Evolutionary conservation across 2,888 invertebrate species (phyloP).

Genomic region (Tachina grossa): DNA sequence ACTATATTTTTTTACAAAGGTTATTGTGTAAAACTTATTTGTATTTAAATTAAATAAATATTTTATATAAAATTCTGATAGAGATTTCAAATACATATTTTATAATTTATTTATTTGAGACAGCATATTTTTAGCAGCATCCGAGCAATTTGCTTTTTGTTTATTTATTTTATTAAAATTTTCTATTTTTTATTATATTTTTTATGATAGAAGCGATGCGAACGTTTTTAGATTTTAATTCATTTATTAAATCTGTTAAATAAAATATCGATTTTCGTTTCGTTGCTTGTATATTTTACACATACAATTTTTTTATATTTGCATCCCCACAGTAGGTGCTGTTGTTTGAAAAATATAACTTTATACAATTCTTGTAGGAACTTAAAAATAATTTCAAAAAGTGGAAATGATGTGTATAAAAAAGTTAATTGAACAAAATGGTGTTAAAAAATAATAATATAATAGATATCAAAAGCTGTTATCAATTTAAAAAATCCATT

Average conservation of each 20-base stretch:
- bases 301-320: constrained; percentile 72
- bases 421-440: not conserved
- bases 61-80: constrained; percentile 24
- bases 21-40: constrained; percentile 70
- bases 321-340: constrained; percentile 78
- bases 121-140: constrained; percentile 78
- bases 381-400: constrained; percentile 47
- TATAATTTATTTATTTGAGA: constrained; percentile 63
- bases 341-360: constrained; percentile 67
- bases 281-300: constrained; percentile 62
- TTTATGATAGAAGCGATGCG: constrained; percentile 70
- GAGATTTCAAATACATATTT: not conserved
- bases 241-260: constrained; percentile 68
- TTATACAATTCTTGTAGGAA: not conserved
- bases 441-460: not conserved
- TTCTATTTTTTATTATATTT: constrained; percentile 34
- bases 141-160: constrained; percentile 76
- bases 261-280: constrained; percentile 78
- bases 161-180: constrained; percentile 43
- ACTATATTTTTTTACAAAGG: constrained; percentile 70
- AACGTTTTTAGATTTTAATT: constrained; percentile 66
- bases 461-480: constrained; percentile 52
- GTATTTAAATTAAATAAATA: constrained; percentile 33
- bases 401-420: not conserved
- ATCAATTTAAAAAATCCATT: not conserved